phyloP scores from a whole-genome alignment of 2,888 invertebrate genomes.

The Metacarcinus magister region DNA sequence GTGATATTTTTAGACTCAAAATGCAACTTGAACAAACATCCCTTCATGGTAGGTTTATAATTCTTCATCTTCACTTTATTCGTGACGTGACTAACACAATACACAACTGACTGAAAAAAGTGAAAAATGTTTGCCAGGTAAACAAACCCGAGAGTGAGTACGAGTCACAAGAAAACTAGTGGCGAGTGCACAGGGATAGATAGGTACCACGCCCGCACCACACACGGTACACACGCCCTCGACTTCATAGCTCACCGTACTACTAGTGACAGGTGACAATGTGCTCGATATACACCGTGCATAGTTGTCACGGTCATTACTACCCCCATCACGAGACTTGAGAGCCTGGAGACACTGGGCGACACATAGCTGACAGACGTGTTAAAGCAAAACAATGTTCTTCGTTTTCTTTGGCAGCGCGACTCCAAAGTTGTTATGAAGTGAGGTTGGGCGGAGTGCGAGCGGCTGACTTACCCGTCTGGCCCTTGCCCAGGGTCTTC shows the following conservation, averaged over 20 bases:
- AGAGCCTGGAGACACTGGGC: not conserved
- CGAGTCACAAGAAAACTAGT: not conserved
- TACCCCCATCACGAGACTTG: not conserved
- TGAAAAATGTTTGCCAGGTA: not conserved
- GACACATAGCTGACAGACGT: constrained; percentile 56
- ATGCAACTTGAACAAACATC: not conserved
- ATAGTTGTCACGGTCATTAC: not conserved
- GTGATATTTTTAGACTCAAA: not conserved
- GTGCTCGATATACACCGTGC: not conserved
- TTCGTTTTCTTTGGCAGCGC: constrained; percentile 77
- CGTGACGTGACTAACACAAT: not conserved
- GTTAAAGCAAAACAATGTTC: constrained; percentile 70
- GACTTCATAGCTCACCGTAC: not conserved
- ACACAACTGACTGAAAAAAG: not conserved
- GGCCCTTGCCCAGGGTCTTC: constrained; percentile 99
- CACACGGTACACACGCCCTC: constrained; percentile 59
- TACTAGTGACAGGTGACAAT: not conserved
- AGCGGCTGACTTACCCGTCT: constrained; percentile 92
- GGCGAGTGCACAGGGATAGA: not conserved
- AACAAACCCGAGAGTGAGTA: not conserved
- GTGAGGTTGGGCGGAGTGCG: constrained; percentile 56
- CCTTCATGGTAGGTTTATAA: not conserved
- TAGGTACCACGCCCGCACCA: constrained; percentile 52
- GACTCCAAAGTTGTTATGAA: constrained; percentile 76
- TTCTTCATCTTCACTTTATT: not conserved